These are phyloP conservation scores for Labeo calbasu DNA, from an alignment of 2,797 vertebrate species.

Conservation along the genomic window DNA sequence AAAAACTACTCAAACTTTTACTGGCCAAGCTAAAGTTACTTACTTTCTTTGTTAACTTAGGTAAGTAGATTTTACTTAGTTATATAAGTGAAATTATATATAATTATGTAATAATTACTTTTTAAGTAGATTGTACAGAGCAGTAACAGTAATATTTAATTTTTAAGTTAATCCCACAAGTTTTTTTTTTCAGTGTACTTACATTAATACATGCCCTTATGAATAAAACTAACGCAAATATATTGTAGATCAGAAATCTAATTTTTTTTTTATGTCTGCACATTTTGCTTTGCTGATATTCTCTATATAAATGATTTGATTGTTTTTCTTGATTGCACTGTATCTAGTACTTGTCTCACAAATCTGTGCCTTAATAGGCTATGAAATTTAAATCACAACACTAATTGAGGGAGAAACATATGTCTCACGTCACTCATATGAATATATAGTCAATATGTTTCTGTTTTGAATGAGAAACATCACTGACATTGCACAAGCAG, in stretches of 20 bases:
- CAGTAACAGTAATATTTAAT: too few species aligned
- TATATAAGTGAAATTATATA: too few species aligned
- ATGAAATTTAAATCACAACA: not conserved
- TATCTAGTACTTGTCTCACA: constrained; percentile 4
- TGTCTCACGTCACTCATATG: not conserved
- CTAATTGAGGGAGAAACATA: constrained; percentile 4
- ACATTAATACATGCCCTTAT: not conserved
- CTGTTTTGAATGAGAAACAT: constrained; percentile 1
- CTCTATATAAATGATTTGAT: not conserved
- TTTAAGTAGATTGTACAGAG: too few species aligned
- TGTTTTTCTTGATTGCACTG: constrained; percentile 30
- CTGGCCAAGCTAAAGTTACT: too few species aligned
- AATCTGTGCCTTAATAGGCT: constrained; percentile 21
- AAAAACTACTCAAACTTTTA: too few species aligned
- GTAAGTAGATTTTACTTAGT: too few species aligned
- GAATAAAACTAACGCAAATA: not conserved
- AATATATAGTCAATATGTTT: not conserved
- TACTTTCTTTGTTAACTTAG: too few species aligned
- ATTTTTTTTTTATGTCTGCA: not conserved
- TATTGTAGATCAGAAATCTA: constrained; percentile 1
- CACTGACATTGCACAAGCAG: not conserved
- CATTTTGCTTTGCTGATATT: constrained; percentile 7
- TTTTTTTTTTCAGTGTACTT: too few species aligned
- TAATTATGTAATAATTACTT: too few species aligned
- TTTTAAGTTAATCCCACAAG: too few species aligned